Evolutionary conservation across 2,113 vertebrate species (phyloP), one percentile per base, ranked within the genome.

Genomic region (Anseranas semipalmata): DNA sequence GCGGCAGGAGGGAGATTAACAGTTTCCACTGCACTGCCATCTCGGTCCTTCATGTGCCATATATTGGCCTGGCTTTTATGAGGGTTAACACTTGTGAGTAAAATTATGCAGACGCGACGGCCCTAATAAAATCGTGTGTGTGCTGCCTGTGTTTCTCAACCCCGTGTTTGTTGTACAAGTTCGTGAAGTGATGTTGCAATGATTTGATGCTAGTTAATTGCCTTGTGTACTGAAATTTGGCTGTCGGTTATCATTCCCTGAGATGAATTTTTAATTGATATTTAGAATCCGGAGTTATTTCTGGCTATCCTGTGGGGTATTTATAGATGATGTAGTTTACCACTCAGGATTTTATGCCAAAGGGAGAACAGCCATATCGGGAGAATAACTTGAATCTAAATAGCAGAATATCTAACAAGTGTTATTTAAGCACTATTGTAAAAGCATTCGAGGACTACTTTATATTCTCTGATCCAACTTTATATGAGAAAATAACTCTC

Each of bases 71-170:
- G 77, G 7, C 7, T 78, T 18, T 8, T 30, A 1, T 4, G 12
- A 20, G 35, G 8, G 2, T 62, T 30, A 1, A 0, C 8, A 2
- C 0, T 4, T 3, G 4, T 20, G 22, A 39, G 20, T 30, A 13
- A 30, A 60, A 5, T 37, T 4, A 3, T 2, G 0, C 22, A 16
- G 72, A 3, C 1, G 0, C 15, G 33, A 33, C 19, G 27, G 43
- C 72, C 28, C 1, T 4, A 2, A 16, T 5, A 35, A 20, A 5
- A 8, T 1, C 7, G 22, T 7, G 9, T 9, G 0, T 1, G 15
- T 45, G 13, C 16, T 35, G n/a, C 9, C 12, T 62, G 93, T 20
- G 0, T 92, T 89, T 77, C 85, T 8, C 84, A 87, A 9, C 25
- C 46, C 15, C 9, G 10, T 10, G 59, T 24, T 56, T 0, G 3